phyloP scores from a whole-genome alignment of 2,797 vertebrate species.

The Fundulus diaphanus region DNA sequence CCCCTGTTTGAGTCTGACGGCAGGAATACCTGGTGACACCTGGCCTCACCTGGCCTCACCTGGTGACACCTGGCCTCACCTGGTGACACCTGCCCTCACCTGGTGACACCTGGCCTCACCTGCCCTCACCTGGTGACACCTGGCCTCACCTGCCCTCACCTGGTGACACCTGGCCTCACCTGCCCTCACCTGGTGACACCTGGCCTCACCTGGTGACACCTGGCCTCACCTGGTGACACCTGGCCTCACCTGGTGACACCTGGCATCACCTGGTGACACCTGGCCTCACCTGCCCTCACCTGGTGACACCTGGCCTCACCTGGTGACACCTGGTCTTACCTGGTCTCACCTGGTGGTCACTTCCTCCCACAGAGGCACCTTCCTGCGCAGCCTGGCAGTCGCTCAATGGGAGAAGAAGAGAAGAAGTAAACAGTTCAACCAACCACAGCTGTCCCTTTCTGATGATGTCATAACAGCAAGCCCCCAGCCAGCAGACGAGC shows the following conservation, averaged over 20 bases:
- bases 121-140: background rate
- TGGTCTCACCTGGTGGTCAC: background rate
- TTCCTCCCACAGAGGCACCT: constrained; percentile 84
- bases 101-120: background rate
- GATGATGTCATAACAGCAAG: constrained; percentile 36
- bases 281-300: background rate
- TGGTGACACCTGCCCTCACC: background rate
- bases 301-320: background rate
- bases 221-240: background rate
- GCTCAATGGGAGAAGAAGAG: constrained; percentile 87
- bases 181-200: background rate
- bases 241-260: background rate
- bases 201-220: background rate
- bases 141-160: background rate
- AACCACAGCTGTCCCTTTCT: constrained; percentile 2
- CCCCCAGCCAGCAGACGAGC: background rate
- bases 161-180: background rate
- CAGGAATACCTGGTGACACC: background rate
- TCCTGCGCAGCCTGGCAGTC: constrained; percentile 88
- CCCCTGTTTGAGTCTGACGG: background rate
- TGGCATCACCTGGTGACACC: background rate
- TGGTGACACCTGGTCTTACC: background rate
- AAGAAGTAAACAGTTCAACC: constrained; percentile 45
- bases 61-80: too few relatives aligned
- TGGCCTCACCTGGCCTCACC: background rate